phyloP scores from a whole-genome alignment of 2,888 invertebrate species.

The Silvanus unidentatus region DNA sequence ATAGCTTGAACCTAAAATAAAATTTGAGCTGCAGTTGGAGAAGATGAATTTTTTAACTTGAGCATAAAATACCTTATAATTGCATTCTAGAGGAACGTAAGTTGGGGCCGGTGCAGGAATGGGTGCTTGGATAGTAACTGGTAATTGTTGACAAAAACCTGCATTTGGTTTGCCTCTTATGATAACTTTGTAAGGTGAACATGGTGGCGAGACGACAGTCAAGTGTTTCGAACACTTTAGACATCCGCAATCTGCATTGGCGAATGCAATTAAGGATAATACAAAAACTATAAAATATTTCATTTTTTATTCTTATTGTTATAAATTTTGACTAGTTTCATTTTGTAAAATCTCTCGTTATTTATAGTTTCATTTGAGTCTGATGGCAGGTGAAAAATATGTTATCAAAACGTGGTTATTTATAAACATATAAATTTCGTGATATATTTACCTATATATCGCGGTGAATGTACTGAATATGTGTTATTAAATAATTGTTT shows the following conservation, averaged over 20 bases:
- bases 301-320: constrained; percentile 13
- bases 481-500: no score
- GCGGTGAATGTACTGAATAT: no score
- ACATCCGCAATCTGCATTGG: constrained; percentile 38
- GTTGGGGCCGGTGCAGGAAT: constrained; percentile 9
- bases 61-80: constrained; percentile 14
- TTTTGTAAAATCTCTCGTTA: no score
- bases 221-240: constrained; percentile 40
- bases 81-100: constrained; percentile 12
- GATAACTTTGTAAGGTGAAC: constrained; percentile 33
- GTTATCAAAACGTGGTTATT: no score
- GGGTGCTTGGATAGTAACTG: constrained; percentile 16
- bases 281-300: constrained; percentile 8
- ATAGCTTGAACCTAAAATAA: constrained; percentile 9
- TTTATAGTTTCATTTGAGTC: no score
- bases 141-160: constrained; percentile 3
- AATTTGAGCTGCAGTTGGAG: constrained; percentile 2
- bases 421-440: no score
- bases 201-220: constrained; percentile 30
- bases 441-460: no score
- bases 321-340: no score
- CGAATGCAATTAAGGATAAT: constrained; percentile 20
- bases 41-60: neutral
- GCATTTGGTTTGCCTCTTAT: constrained; percentile 29
- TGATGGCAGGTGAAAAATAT: no score